Base-by-base conservation (phyloP, 2,113 vertebrate genomes). In the Pogonocichla stellata region DNA sequence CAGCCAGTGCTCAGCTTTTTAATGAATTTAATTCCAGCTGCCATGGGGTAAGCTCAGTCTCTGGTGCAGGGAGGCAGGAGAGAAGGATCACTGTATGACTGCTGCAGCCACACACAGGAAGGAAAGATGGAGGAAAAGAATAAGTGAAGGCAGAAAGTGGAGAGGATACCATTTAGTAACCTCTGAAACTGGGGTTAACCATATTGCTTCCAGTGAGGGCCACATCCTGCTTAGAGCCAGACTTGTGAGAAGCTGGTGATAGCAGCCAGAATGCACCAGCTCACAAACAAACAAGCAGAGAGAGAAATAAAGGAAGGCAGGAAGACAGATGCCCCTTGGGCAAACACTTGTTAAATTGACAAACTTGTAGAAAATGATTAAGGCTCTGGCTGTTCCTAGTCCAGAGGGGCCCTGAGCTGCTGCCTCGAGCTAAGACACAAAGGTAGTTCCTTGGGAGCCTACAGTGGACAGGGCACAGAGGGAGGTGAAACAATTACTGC, bases 341-440 rank as follows among this genome's bases (percentile, higher is more conserved):
- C 95, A 96, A 96, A 97, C 95, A 96, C 96, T 97, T 96, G 96
- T 96, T 97, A 95, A 96, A 96, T 95, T 96, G 95, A 97, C 95
- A 96, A 96, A 96, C 95, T 96, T 96, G 95, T 96, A 96, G 96
- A 96, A 96, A 96, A 96, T 95, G 94, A 97, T 97, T 95, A 97
- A 97, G 94, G 93, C 80, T 96, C 96, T 97, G 2, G 69, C 95
- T 97, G 93, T 95, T 97, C 67, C 62, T 80, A 48, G 95, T 95
- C 93, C 94, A 77, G 93, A 95, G 94, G 94, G 95, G 85, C 88
- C 79, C 92, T 91, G 91, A 95, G 87, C 93, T 90, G 94, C 91
- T 90, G 96, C 95, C 96, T 95, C 9, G 7, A 90, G 96, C 96
- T 83, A 95, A 93, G 90, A 91, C 93, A 86, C 87, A 78, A 94